Base-by-base conservation (phyloP, 2,888 invertebrate genomes). In the Monoplex corrugatus region DNA sequence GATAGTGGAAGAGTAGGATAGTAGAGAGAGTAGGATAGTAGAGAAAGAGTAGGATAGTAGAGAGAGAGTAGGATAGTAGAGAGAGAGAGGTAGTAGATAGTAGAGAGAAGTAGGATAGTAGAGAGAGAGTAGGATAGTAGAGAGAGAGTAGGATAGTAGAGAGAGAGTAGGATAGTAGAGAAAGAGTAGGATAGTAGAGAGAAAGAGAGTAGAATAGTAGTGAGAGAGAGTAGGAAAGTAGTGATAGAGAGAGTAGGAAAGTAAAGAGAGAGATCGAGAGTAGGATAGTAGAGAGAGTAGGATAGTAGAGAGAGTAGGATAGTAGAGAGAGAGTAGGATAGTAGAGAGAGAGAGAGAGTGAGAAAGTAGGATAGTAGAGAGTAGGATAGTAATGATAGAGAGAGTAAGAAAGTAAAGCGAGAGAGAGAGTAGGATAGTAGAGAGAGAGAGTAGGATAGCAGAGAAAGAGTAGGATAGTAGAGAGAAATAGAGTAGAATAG, bases 291-390 rank as follows among this genome's bases (percentile, higher is more conserved):
- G n/a, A n/a, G n/a, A n/a, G n/a, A n/a, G n/a, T n/a, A n/a, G n/a
- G n/a, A n/a, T n/a, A n/a, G n/a, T n/a, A n/a, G n/a, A n/a, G n/a
- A n/a, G n/a, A n/a, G n/a, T n/a, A n/a, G n/a, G n/a, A n/a, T n/a
- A n/a, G n/a, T n/a, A 50, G 50, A 50, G 50, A 50, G 50, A 32
- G 75, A 75, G 8, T 13, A 28, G 8, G 35, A 35, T 8, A 28
- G 28, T n/a, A 28, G 28, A 75, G 75, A 75, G 28, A 75, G 75
- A 75, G 28, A 75, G 75, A 75, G 75, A 75, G 75, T 13, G 75
- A 75, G 28, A 75, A 13, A 50, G 19, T 13, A 50, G 50, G 28
- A 75, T 50, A 50, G 19, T 13, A 50, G 50, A 19, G 50, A 50
- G 50, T 8, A 50, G 50, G 8, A 13, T 19, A 19, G 50, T 13